Conservation (phyloP, 2,113 vertebrate genomes). For the Plestiodon gilberti region DNA sequence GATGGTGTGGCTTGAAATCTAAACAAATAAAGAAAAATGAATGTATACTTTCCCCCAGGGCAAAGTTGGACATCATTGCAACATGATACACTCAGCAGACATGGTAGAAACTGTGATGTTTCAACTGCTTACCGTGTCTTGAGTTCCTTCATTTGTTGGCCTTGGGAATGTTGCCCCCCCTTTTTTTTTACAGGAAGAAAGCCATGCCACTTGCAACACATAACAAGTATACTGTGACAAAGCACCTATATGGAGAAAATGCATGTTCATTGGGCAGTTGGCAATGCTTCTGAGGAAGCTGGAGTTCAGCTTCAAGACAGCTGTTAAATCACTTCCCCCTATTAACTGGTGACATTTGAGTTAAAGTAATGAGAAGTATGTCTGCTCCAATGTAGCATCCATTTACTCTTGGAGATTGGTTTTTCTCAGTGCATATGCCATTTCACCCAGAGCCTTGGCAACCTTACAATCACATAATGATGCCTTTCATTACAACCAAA, state of each 20-base stretch:
- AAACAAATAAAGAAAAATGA: neutral
- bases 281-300: slow-evolving; percentile 46
- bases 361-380: slow-evolving; percentile 65
- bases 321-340: slow-evolving; percentile 54
- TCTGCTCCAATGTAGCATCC: slow-evolving; percentile 65
- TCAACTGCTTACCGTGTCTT: neutral
- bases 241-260: neutral
- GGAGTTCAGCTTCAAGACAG: slow-evolving; percentile 11
- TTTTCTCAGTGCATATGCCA: slow-evolving; percentile 55
- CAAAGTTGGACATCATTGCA: neutral
- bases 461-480: slow-evolving; percentile 64
- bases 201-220: neutral
- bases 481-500: slow-evolving; percentile 63
- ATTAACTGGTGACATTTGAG: slow-evolving; percentile 63
- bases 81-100: neutral
- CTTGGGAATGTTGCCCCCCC: rapidly evolving
- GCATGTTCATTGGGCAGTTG: neutral
- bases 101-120: rapidly evolving
- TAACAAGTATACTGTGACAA: neutral
- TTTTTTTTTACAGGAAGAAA: rapidly evolving
- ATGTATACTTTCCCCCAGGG: neutral
- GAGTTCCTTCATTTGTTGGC: neutral
- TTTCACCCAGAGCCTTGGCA: slow-evolving; percentile 61
- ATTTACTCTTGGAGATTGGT: slow-evolving; percentile 56
- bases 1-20: neutral